phyloP scores from a whole-genome alignment of 1,140 invertebrate genomes.

The Phocides pigmalion region DNA sequence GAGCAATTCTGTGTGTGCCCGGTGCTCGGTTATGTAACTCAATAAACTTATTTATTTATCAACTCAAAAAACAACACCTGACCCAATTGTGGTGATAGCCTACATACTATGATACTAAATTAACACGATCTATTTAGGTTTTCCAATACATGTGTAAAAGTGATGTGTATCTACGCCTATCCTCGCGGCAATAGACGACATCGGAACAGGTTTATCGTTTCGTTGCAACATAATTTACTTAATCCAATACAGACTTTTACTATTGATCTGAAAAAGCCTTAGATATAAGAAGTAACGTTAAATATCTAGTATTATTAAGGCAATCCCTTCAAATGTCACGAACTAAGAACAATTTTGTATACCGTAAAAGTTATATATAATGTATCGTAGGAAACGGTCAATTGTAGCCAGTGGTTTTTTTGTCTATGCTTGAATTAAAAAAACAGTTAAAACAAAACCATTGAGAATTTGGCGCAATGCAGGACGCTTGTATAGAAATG shows the following conservation, averaged over 20 bases:
- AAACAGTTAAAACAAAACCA: constrained; percentile 63
- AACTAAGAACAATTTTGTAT: constrained; percentile 8
- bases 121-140: constrained; percentile 35
- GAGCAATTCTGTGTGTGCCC: constrained; percentile 65
- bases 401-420: constrained; percentile 25
- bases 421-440: constrained; percentile 61
- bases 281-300: neutral
- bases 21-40: constrained; percentile 80
- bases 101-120: constrained; percentile 34
- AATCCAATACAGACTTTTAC: constrained; percentile 25
- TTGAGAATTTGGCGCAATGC: constrained; percentile 77
- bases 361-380: neutral
- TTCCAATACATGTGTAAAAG: constrained; percentile 58
- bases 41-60: constrained; percentile 82
- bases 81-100: constrained; percentile 33
- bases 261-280: constrained; percentile 5
- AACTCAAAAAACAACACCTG: constrained; percentile 58
- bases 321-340: constrained; percentile 36
- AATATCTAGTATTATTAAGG: constrained; percentile 43
- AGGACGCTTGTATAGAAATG: constrained; percentile 66
- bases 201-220: constrained; percentile 74
- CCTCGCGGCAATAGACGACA: constrained; percentile 64
- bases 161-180: constrained; percentile 75
- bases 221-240: constrained; percentile 51
- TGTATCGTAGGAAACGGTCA: neutral